Conservation (phyloP, 2,888 invertebrate species). For the Volucella inanis region DNA sequence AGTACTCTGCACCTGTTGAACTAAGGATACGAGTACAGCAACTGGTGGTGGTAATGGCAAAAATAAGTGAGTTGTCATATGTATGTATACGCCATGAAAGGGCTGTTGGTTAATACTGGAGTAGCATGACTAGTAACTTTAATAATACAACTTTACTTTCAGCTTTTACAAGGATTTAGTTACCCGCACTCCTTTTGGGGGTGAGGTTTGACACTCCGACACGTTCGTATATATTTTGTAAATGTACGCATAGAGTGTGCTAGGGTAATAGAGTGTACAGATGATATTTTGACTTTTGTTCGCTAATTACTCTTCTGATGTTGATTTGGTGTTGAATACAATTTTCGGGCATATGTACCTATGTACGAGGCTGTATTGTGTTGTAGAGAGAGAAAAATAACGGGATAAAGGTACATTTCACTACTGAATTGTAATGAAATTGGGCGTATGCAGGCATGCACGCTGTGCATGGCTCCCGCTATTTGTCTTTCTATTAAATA, state of each 20-base stretch:
- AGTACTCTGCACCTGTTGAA: conserved; percentile 53
- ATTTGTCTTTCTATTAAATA: no score
- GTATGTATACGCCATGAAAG: background rate
- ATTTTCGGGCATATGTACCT: no score
- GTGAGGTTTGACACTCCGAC: background rate
- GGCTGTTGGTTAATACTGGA: background rate
- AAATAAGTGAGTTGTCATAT: conserved; percentile 19
- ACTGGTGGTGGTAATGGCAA: conserved; percentile 35
- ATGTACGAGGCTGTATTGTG: no score
- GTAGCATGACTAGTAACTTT: conserved; percentile 5
- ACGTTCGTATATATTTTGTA: background rate
- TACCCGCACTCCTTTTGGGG: background rate
- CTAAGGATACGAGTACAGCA: conserved; percentile 20
- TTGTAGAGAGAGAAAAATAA: no score
- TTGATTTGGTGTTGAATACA: no score
- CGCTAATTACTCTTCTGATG: background rate
- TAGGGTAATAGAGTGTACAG: background rate
- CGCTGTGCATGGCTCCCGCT: no score
- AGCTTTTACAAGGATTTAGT: conserved; percentile 2
- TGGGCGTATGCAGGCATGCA: no score
- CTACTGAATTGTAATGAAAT: no score
- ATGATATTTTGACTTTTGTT: background rate
- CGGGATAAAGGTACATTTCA: no score
- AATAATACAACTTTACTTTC: conserved; percentile 28
- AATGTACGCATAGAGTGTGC: background rate